phyloP scores from a whole-genome alignment of 2,113 vertebrate species.

The Prunella fulvescens region DNA sequence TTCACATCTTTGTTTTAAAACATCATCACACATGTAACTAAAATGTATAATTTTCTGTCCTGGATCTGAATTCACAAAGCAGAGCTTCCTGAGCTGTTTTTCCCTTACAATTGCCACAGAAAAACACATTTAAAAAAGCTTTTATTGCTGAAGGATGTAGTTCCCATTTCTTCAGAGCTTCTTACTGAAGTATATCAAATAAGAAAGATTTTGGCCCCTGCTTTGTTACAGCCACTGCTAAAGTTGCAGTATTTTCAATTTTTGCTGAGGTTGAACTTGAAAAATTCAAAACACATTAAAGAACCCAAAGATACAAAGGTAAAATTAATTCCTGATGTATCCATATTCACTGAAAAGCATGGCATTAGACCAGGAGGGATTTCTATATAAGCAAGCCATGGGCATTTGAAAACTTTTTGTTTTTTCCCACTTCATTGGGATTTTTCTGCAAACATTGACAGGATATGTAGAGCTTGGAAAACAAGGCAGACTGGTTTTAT shows the following conservation, averaged over 20 bases:
- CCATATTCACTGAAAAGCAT: not conserved
- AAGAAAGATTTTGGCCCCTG: not conserved
- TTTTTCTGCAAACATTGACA: not conserved
- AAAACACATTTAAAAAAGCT: not conserved
- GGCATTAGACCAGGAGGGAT: not conserved
- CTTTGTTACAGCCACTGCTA: not conserved
- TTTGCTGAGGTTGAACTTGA: not conserved
- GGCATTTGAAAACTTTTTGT: not conserved
- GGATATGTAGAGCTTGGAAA: not conserved
- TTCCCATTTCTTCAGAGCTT: not conserved
- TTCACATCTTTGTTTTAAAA: not conserved
- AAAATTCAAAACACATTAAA: not conserved
- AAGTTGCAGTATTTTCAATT: not conserved
- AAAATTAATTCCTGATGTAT: not conserved
- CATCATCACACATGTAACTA: not conserved
- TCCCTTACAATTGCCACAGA: not conserved
- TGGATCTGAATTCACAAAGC: not conserved
- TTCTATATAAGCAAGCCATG: not conserved
- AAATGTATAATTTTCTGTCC: not conserved
- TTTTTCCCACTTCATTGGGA: not conserved
- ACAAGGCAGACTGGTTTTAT: not conserved
- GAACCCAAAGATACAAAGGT: not conserved
- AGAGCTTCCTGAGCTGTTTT: not conserved
- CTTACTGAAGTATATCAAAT: not conserved
- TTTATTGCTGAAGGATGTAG: not conserved